Base-by-base conservation (phyloP, 2,113 vertebrate species). In the Corythornis madagascariensis region DNA sequence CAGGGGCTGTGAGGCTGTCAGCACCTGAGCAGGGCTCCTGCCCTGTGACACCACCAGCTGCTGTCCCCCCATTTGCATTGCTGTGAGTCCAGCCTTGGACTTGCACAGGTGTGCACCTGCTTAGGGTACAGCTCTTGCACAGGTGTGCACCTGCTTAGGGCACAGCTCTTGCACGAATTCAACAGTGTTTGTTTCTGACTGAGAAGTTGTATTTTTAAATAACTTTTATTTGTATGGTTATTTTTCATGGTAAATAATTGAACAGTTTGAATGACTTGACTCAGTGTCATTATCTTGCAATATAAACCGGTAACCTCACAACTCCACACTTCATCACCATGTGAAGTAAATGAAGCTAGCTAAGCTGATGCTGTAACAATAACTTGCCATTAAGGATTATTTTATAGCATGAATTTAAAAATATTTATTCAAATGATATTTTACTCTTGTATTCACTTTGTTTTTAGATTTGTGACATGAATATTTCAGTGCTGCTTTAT, bases 371-470 rank as follows among this genome's bases (percentile, higher is more conserved):
- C 99, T 98, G 98, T 99, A 98, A 98, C 96, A 92, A 98, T 98
- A 98, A 98, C 98, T 98, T 99, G 98, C 99, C 98, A 99, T 99
- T 99, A 99, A 98, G 98, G 98, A 98, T 99, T 99, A 99, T 99
- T 99, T 99, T 99, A 99, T 99, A 99, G 99, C 99, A 99, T 99
- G 99, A 98, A 98, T 97, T 98, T 98, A 97, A 98, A 97, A 97
- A 98, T 99, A 99, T 99, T 99, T 99, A 99, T 99, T 99, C 99
- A 99, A 99, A 99, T 99, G 95, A 98, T 99, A 99, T 99, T 99
- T 99, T 99, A 99, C 99, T 98, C 98, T 98, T 98, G 98, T 99
- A 99, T 99, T 99, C 98, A 98, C 98, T 98, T 98, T 98, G 97
- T 96, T 98, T 96, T 97, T 97, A 97, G 97, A 97, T 98, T 97